These are phyloP conservation scores for Nephrocerus scutellatus DNA, from an alignment of 2,888 invertebrate species.

Conservation along the genomic window DNA sequence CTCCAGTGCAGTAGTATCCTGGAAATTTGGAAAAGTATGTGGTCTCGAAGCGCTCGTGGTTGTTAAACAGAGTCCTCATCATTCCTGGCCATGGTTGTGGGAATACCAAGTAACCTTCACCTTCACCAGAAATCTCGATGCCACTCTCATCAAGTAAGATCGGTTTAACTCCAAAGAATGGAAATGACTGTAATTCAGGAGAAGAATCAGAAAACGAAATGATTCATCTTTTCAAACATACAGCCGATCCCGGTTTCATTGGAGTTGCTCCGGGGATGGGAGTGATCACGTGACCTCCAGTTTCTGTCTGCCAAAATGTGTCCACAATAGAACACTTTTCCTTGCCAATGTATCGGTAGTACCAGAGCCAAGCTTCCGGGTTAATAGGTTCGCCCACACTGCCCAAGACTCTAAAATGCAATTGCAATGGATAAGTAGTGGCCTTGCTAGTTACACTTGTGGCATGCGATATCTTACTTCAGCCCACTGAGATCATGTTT, in stretches of 20 bases:
- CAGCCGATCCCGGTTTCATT: conserved; percentile 97
- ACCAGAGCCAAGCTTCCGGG: conserved; percentile 97
- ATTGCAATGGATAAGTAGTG: conserved; percentile 41
- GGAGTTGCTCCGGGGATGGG: conserved; percentile 93
- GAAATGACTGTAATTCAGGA: conserved; percentile 65
- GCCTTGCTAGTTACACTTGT: background rate
- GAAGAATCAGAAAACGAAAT: conserved; percentile 20
- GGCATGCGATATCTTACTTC: conserved; percentile 32
- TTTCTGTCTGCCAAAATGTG: conserved; percentile 99
- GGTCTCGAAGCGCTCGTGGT: conserved; percentile 82
- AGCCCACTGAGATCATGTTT: conserved; percentile 52
- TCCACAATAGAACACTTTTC: conserved; percentile 88
- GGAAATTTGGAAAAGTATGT: conserved; percentile 95
- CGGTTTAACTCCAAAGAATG: conserved; percentile 95
- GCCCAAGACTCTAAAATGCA: conserved; percentile 72
- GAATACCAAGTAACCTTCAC: conserved; percentile 93
- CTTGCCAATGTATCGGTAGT: conserved; percentile 74
- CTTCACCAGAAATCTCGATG: conserved; percentile 73
- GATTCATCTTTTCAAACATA: conserved; percentile 49
- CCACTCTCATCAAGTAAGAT: conserved; percentile 83
- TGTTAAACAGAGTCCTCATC: conserved; percentile 89
- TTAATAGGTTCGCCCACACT: conserved; percentile 99
- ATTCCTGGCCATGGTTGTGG: conserved; percentile 96
- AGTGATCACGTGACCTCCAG: conserved; percentile 94
- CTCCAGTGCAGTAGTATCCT: conserved; percentile 96